These are phyloP conservation scores for Ennomos erosarius DNA, from an alignment of 2,888 invertebrate genomes.

Conservation along the genomic window DNA sequence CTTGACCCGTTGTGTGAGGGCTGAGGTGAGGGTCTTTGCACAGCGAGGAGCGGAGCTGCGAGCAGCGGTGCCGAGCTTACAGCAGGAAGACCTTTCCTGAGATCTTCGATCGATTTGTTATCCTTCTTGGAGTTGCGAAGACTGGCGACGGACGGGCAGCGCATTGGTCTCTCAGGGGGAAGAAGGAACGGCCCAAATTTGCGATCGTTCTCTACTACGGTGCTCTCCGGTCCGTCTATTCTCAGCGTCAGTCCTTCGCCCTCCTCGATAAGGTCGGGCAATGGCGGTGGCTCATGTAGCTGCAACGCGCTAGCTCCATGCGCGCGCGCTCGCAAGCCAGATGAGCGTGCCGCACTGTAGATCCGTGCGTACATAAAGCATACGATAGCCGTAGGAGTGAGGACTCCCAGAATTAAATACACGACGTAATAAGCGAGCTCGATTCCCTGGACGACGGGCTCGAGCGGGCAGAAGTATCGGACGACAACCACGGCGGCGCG, in stretches of 20 bases:
- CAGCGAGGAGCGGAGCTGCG: constrained; percentile 68
- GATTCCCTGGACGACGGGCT: constrained; percentile 62
- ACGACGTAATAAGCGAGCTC: constrained; percentile 70
- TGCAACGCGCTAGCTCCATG: constrained; percentile 81
- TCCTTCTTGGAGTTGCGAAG: constrained; percentile 73
- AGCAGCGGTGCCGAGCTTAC: constrained; percentile 82
- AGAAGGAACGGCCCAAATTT: constrained; percentile 79
- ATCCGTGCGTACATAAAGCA: constrained; percentile 91
- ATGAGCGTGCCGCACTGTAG: constrained; percentile 90
- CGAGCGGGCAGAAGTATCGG: constrained; percentile 62
- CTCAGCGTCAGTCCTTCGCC: constrained; percentile 75
- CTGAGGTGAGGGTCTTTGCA: constrained; percentile 73
- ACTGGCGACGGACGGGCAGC: constrained; percentile 78
- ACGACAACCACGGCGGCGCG: constrained; percentile 67
- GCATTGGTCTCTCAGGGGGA: constrained; percentile 73
- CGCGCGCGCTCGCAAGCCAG: constrained; percentile 81
- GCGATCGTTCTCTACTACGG: constrained; percentile 57
- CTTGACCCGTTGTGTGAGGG: constrained; percentile 82
- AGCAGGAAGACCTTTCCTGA: constrained; percentile 73
- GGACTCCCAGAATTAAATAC: constrained; percentile 70
- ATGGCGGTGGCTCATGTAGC: constrained; percentile 74
- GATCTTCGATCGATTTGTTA: constrained; percentile 72
- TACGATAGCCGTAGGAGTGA: constrained; percentile 85
- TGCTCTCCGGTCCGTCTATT: constrained; percentile 69
- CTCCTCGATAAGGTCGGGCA: constrained; percentile 74